These are phyloP conservation scores for Mya arenaria DNA, from an alignment of 1,140 invertebrate genomes.

Conservation along the genomic window DNA sequence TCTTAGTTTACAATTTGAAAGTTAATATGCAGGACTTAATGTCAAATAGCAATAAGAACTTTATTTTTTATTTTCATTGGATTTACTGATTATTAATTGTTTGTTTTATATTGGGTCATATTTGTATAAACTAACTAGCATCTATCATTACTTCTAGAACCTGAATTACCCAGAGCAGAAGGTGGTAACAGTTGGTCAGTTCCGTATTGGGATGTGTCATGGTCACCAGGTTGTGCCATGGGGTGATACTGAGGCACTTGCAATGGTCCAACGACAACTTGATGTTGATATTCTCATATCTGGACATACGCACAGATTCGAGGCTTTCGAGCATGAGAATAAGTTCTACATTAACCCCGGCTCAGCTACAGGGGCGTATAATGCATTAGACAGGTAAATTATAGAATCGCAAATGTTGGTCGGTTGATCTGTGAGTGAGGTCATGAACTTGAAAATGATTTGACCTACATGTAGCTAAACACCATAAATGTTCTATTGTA, in stretches of 20 bases:
- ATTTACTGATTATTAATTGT: too few species aligned
- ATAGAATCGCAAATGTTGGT: too few species aligned
- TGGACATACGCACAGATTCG: slow-evolving; percentile 99
- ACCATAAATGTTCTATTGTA: too few species aligned
- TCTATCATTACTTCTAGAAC: slow-evolving; percentile 90
- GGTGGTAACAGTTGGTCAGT: slow-evolving; percentile 98
- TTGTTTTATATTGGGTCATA: too few species aligned
- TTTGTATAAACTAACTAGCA: too few species aligned
- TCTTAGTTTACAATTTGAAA: too few species aligned
- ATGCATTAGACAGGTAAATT: slow-evolving; percentile 92
- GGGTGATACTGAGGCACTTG: slow-evolving; percentile 96
- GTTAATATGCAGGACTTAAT: too few species aligned
- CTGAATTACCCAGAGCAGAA: slow-evolving; percentile 99
- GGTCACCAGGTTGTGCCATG: slow-evolving; percentile 98
- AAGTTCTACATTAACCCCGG: slow-evolving; percentile 99
- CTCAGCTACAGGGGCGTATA: slow-evolving; percentile 99
- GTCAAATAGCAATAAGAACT: too few species aligned
- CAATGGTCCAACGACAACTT: slow-evolving; percentile 96
- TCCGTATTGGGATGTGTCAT: slow-evolving; percentile 98
- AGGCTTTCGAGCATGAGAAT: slow-evolving; percentile 99
- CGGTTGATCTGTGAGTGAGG: too few species aligned
- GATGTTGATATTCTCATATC: slow-evolving; percentile 99
- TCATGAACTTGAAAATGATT: neutral
- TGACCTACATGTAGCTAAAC: neutral
- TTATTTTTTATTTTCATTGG: too few species aligned